Base-by-base conservation (phyloP, 2,888 invertebrate genomes). In the Unio delphinus region DNA sequence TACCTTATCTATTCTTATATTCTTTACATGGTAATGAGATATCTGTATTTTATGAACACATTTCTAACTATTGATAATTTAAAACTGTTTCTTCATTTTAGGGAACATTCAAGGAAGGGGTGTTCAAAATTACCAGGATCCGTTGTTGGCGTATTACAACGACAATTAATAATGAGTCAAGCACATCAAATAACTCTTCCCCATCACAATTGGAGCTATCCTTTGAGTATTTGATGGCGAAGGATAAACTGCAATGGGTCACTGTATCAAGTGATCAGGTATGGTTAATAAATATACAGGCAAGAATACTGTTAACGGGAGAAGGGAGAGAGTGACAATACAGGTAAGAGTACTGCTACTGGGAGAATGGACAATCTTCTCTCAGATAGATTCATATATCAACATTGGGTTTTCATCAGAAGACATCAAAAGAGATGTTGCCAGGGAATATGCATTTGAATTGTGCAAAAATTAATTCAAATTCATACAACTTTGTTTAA, bases 141-240 rank as follows among this genome's bases (percentile, higher is more conserved):
- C 93, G 96, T 71, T 98, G 98, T 86, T 99, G 99, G 99, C 93
- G 98, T 82, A 96, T 99, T 64, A 97, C 96, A 28, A 95, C 96
- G 1, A 85, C 88, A 61, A 89, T 89, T 80, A 82, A 84, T 81
- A 55, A 30, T 59, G 45, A n/a, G 8, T 64, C 34, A 11, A 6
- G 20, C 28, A 54, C 34, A 54, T 64, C 23, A 64, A 20, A 7
- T 23, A 18, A 54, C 7, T 18, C n/a, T n/a, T 45, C 45, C 45
- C 11, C 11, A 20, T 65, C 74, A 23, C 75, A 80, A 45, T 69
- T 95, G 80, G 97, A 98, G 90, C 91, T 98, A 68, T 96, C 97
- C 0, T 98, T 98, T 90, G 98, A 98, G 90, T 98, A 98, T 92
- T 92, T 98, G 71, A 93, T 98, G 91, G 94, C 95, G 54, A 96